Evolutionary conservation across 2,888 invertebrate genomes (phyloP).

Genomic region (Orthosia gothica): DNA sequence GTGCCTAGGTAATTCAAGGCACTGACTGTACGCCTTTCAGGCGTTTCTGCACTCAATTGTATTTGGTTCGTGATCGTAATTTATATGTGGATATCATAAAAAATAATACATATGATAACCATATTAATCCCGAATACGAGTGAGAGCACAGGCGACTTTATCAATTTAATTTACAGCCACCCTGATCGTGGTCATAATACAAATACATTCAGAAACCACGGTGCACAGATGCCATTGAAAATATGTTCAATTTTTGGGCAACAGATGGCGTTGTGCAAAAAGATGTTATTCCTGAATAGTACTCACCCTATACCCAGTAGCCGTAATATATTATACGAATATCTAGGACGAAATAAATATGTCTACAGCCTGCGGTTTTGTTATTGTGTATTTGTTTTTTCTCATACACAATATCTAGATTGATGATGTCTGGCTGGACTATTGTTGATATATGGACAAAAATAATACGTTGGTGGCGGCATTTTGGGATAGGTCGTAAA

Average conservation of each 20-base stretch:
- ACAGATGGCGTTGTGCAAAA: conserved; percentile 1
- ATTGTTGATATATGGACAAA: conserved; percentile 5
- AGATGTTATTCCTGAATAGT: background rate
- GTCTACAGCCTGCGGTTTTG: conserved; percentile 6
- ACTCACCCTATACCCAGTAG: background rate
- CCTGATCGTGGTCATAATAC: background rate
- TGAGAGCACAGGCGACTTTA: no score
- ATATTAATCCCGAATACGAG: no score
- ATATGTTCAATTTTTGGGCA: background rate
- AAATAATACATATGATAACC: no score
- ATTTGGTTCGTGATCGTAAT: no score
- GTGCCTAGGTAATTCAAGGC: no score
- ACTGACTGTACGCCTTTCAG: no score
- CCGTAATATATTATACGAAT: no score
- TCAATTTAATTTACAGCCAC: background rate
- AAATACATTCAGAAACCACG: background rate
- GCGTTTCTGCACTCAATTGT: no score
- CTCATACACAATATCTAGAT: conserved; percentile 8
- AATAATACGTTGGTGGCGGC: conserved; percentile 11
- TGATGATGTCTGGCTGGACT: conserved; percentile 37
- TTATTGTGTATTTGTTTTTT: conserved; percentile 23
- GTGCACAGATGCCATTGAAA: background rate
- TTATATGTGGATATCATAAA: no score
- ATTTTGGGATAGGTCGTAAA: background rate
- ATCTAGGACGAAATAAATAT: conserved; percentile 16